Base-by-base conservation (phyloP, 2,888 invertebrate species). In the Dynastes maya region DNA sequence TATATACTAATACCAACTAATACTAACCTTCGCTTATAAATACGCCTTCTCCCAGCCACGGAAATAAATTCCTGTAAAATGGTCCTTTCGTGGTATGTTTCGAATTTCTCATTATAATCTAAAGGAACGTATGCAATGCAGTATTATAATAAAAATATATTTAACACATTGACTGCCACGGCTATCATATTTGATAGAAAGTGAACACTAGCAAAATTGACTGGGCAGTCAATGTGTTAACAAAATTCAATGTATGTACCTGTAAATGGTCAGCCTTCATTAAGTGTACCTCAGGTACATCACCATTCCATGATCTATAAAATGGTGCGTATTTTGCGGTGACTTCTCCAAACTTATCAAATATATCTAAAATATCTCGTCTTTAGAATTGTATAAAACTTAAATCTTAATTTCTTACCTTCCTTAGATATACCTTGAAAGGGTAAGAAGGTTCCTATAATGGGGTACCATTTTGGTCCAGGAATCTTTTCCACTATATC, bases 11-110 rank as follows among this genome's bases (percentile, higher is more conserved):
- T 22, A 22, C 22, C 2, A 4, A 1, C 16, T 9, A 22, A 8
- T 4, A 55, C 16, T 80, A 6, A 84, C 85, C 84, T 77, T 81
- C 77, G 68, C 84, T 83, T 6, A 84, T 84, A 11, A 85, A 78
- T 65, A 85, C 78, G 16, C 85, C 85, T 45, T 83, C 79, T 51
- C 84, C 85, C n/a, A 85, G 72, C 85, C 85, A 85, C 0, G 83
- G 82, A 37, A 76, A 61, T 0, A 84, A 68, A 61, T 82, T 83
- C 27, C 78, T 78, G 74, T 85, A 85, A 49, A 80, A 79, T 2
- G 76, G 63, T 3, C 83, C 82, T 79, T 85, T 85, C 2, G 77
- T 78, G 0, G 83, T 81, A 58, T 84, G 84, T 2, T 53, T 61
- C 1, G 81, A 81, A 77, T 82, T 85, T 67, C 78, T 83, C 76